Conservation (phyloP, 2,888 invertebrate species). For the Hesperia comma region DNA sequence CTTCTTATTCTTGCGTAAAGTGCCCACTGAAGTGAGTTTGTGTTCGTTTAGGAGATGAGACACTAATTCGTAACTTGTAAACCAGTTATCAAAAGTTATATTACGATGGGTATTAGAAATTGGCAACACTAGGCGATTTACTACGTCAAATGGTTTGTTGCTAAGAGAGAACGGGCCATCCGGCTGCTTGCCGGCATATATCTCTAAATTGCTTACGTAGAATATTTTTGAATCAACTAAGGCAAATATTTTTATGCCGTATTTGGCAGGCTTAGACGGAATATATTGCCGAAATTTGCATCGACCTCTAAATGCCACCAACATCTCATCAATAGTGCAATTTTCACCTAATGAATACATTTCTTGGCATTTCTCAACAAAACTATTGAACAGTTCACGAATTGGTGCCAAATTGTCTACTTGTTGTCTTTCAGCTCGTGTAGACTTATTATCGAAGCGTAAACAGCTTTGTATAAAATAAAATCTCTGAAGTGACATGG, state of each 20-base stretch:
- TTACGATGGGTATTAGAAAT: constrained; percentile 17
- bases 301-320: constrained; percentile 8
- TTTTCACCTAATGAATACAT: constrained; percentile 16
- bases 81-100: constrained; percentile 35
- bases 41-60: constrained; percentile 33
- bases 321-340: constrained; percentile 35
- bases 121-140: constrained; percentile 4
- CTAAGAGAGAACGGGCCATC: background rate
- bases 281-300: background rate
- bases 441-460: constrained; percentile 44
- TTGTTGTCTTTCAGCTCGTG: constrained; percentile 40
- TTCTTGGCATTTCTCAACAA: constrained; percentile 31
- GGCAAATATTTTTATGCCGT: constrained; percentile 27
- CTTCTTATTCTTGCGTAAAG: constrained; percentile 42
- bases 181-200: constrained; percentile 24
- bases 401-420: constrained; percentile 41
- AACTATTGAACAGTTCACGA: constrained; percentile 6
- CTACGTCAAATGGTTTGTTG: constrained; percentile 8
- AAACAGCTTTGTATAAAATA: constrained; percentile 42
- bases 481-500: constrained; percentile 44
- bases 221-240: constrained; percentile 26
- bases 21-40: constrained; percentile 41
- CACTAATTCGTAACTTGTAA: constrained; percentile 26
- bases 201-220: constrained; percentile 19
- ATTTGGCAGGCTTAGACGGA: constrained; percentile 31